Evolutionary conservation across 1,140 invertebrate genomes (phyloP), one percentile per base, ranked within the genome.

Genomic region (Oryctes rhinoceros): DNA sequence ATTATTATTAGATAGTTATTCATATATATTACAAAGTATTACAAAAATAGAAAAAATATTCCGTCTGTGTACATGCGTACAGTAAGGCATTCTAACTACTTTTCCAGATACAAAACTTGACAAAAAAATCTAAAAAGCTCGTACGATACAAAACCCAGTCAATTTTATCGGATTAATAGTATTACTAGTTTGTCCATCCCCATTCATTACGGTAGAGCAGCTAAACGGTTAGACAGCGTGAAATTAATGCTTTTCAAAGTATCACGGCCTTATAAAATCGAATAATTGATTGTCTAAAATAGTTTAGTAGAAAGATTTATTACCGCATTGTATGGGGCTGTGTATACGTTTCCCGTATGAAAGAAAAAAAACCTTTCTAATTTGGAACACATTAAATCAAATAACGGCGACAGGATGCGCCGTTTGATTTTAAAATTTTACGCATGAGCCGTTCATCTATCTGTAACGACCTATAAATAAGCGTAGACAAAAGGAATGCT

Each of bases 231-330:
- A 76, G 75, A 76, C 75, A 76, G 75, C 75, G 75, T 76, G 75
- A 76, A 76, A 76, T 76, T 76, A 76, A 76, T 49, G 39, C 75
- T 76, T 76, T 76, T 76, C 15, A 47, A 76, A 76, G 44, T 76
- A 47, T 47, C 75, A 39, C 20, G 75, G 47, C 75, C 47, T 76
- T 76, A 76, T 76, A 76, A 49, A 49, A 76, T 37, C 39, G 47
- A 76, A 76, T 76, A 76, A 76, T 76, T 76, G 47, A 76, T 76
- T 76, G 75, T 76, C 47, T 76, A 37, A 76, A 76, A 76, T 47
- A 76, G 75, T 76, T 76, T 49, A 49, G 39, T 49, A 37, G 39
- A 76, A 47, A 76, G 75, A 76, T 76, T 76, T 76, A 76, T 76
- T 76, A 13, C 39, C 20, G 75, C 18, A 76, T 76, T 71, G 65